Base-by-base conservation (phyloP, 2,113 vertebrate genomes). In the Mesitornis unicolor region DNA sequence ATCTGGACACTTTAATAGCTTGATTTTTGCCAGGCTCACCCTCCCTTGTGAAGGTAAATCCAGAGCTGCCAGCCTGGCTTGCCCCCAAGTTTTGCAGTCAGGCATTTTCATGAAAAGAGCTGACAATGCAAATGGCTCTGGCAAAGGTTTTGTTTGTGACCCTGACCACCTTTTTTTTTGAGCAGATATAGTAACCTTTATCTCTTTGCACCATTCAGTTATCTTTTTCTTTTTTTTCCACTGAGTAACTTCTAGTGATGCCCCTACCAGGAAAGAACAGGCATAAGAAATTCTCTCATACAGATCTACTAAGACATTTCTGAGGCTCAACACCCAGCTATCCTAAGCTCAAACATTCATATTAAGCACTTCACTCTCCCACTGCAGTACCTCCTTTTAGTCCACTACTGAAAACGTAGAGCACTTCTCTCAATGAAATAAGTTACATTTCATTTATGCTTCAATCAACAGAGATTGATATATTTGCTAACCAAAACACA, bases 151-250 rank as follows among this genome's bases (percentile, higher is more conserved):
- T 60, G 54, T 81, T 80, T 1, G 0, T n/a, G 8, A 87, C 26
- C 11, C 11, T 29, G 29, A 24, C 8, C 29, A 78, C 61, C 15
- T 75, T 78, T 67, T 64, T 54, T 83, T 87, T 68, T 47, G 57
- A 87, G 40, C 36, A 76, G 65, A 73, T 21, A 87, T 21, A 87
- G 54, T 59, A 91, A 53, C 57, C 94, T 95, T 90, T 84, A 56
- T 84, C 74, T 91, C 81, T 82, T 75, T 79, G 36, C 26, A 71
- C 51, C 28, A 45, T 59, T 81, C 78, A 26, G 36, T 63, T 51
- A 54, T 42, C 15, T 51, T 28, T 28, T 28, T 17, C 18, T 38
- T 67, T 81, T 70, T 40, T 35, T 31, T 81, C 54, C 0, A 0
- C 33, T 31, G 56, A 87, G 63, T 17, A 92, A 64, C 6, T 53